These are phyloP conservation scores for Mesopsocus fuscifrons DNA, from an alignment of 2,888 invertebrate species.

Conservation along the genomic window DNA sequence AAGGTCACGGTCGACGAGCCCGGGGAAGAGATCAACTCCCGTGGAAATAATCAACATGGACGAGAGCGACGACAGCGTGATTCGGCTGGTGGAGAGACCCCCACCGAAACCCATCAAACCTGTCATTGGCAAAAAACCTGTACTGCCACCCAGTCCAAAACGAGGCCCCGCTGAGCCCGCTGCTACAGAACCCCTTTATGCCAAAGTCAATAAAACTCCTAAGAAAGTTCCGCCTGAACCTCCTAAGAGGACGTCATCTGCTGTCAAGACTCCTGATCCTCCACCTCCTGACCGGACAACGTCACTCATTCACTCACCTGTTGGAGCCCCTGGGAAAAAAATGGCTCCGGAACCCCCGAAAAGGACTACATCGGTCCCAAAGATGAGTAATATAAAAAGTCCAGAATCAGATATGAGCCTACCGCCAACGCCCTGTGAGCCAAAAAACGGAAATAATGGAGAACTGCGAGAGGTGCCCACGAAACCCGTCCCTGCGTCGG, in stretches of 20 bases:
- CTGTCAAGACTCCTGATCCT: slow-evolving; percentile 11
- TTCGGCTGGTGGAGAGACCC: background rate
- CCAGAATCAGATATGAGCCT: slow-evolving; percentile 9
- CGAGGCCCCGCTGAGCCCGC: background rate
- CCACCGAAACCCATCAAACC: slow-evolving; percentile 5
- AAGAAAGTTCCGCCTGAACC: slow-evolving; percentile 1
- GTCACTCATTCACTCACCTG: background rate
- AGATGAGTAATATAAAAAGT: slow-evolving; percentile 4
- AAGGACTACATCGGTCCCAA: slow-evolving; percentile 9
- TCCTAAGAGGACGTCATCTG: slow-evolving; percentile 9
- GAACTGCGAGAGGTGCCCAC: slow-evolving; percentile 24
- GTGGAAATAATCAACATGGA: slow-evolving; percentile 6
- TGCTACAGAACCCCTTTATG: slow-evolving; percentile 1
- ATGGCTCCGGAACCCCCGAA: slow-evolving; percentile 2
- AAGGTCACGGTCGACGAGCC: slow-evolving; percentile 1
- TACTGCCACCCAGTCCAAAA: background rate
- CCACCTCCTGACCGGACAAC: background rate
- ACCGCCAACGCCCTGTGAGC: slow-evolving; percentile 1
- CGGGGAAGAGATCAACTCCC: background rate
- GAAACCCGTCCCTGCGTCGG: slow-evolving; percentile 25
- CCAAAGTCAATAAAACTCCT: slow-evolving; percentile 1
- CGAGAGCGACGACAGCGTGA: background rate
- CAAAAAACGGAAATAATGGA: background rate
- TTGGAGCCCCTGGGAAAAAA: background rate
- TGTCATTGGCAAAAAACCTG: slow-evolving; percentile 3